phyloP scores from a whole-genome alignment of 2,888 invertebrate species.

The Ennomos fuscantarius region DNA sequence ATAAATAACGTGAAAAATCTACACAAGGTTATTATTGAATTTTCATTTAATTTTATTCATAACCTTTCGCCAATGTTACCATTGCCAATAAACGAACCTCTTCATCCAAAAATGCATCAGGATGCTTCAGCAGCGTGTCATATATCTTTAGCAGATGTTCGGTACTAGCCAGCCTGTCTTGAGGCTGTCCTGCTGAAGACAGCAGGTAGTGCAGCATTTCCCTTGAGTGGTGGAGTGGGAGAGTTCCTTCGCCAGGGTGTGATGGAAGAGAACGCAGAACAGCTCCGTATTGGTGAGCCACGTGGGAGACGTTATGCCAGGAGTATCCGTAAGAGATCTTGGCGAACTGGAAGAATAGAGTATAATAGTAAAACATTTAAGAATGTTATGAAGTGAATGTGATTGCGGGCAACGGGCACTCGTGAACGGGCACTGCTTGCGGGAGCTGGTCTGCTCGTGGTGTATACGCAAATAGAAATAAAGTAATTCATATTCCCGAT shows the following conservation, averaged over 20 bases:
- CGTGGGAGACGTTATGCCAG: conserved; percentile 83
- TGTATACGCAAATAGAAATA: no score
- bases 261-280: conserved; percentile 79
- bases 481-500: no score
- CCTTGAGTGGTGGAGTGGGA: conserved; percentile 83
- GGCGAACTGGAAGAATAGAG: conserved; percentile 59
- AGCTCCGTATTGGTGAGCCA: conserved; percentile 83
- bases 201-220: conserved; percentile 84
- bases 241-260: conserved; percentile 88
- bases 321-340: conserved; percentile 86
- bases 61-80: no score
- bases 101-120: conserved; percentile 89
- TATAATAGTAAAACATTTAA: no score
- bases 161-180: conserved; percentile 82
- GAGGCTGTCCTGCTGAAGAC: conserved; percentile 64
- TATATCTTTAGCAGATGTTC: conserved; percentile 87
- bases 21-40: no score
- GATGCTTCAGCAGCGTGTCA: conserved; percentile 70
- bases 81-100: conserved; percentile 81
- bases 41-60: no score
- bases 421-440: no score
- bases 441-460: no score
- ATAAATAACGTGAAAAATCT: no score
- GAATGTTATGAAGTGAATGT: no score
- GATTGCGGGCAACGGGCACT: no score